Conservation (phyloP, 2,797 vertebrate species). For the Okamejei kenojei region DNA sequence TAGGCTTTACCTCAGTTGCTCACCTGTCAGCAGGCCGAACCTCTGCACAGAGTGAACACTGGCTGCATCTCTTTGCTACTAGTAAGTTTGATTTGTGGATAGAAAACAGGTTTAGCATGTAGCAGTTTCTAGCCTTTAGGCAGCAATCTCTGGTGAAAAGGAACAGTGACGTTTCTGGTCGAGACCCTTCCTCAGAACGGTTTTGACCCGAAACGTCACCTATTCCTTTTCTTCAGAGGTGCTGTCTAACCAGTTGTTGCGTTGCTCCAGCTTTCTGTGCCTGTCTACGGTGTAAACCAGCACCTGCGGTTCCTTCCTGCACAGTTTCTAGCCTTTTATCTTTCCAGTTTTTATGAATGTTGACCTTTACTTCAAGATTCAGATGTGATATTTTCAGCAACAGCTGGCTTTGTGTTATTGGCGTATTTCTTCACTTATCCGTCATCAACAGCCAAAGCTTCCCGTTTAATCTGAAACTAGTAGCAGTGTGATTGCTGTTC, state of each 20-base stretch:
- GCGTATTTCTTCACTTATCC: background rate
- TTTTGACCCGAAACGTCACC: too few species aligned
- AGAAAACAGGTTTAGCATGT: background rate
- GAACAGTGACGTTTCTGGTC: too few species aligned
- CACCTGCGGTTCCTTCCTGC: too few species aligned
- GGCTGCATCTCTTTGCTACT: background rate
- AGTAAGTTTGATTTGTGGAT: background rate
- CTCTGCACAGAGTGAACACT: background rate
- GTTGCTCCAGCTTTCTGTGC: background rate
- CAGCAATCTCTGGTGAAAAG: too few species aligned
- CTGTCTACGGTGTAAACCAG: too few species aligned
- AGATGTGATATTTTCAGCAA: background rate
- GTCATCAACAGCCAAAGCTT: background rate
- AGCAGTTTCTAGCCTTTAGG: background rate
- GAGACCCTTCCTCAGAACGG: too few species aligned
- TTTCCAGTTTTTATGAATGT: too few species aligned
- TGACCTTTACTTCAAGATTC: background rate
- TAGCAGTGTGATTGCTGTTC: slow-evolving; percentile 11
- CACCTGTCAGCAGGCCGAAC: too few species aligned
- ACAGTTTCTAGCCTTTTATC: background rate
- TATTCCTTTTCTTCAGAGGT: background rate
- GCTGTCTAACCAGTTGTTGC: background rate
- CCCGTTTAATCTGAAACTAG: background rate
- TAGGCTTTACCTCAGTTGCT: background rate
- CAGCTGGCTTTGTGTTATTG: background rate